Conservation (phyloP, 2,797 vertebrate species). For the Martes flavigula region DNA sequence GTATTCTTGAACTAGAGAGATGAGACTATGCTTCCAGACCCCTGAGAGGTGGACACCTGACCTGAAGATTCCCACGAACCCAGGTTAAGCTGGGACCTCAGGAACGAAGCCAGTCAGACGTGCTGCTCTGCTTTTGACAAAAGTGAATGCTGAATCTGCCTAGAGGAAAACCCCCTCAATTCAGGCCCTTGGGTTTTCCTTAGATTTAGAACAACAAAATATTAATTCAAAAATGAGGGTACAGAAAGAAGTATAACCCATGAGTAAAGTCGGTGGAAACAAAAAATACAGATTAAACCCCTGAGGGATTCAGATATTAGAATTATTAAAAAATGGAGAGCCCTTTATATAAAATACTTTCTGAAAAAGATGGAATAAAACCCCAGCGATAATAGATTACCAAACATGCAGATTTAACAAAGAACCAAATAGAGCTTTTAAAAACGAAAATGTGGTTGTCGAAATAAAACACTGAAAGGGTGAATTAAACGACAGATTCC, state of each 20-base stretch:
- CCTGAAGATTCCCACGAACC: background rate
- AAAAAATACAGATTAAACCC: background rate
- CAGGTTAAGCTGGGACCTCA: background rate
- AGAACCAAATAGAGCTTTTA: conserved; percentile 44
- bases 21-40: background rate
- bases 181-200: background rate
- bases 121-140: background rate
- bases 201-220: background rate
- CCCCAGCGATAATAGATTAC: background rate
- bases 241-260: background rate
- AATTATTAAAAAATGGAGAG: conserved; percentile 45
- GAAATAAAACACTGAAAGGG: background rate
- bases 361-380: background rate
- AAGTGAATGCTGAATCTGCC: background rate
- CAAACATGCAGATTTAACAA: conserved; percentile 10
- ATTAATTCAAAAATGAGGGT: background rate
- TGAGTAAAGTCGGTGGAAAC: background rate
- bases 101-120: background rate
- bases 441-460: conserved; percentile 6
- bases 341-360: background rate
- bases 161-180: background rate
- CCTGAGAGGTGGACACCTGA: background rate
- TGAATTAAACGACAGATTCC: background rate
- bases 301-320: background rate
- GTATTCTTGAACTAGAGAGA: background rate